Percentiles rank a stretch among this genome's conserved stretches.
phyloP scores from a whole-genome alignment of 2,888 invertebrate genomes.

The Diogma glabrata region DNA sequence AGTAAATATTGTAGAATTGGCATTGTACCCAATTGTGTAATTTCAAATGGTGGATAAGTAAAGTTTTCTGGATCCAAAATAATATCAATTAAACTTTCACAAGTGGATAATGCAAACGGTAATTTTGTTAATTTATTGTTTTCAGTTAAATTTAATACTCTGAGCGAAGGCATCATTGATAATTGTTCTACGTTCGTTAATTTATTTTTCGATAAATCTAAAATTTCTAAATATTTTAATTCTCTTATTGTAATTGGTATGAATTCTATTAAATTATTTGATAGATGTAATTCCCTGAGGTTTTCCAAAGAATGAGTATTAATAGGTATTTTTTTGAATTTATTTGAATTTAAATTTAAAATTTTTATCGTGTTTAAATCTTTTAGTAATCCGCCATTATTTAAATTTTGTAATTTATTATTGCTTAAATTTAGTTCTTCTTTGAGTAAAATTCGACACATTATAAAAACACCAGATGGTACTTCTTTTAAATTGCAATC shows the following conservation, averaged over 20 bases:
- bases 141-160: constrained; percentile 46
- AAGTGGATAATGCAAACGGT: constrained; percentile 53
- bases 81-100: constrained; percentile 47
- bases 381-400: constrained; percentile 57
- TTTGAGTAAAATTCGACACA: constrained; percentile 74
- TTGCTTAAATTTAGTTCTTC: constrained; percentile 51
- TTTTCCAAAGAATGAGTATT: constrained; percentile 53
- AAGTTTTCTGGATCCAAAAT: constrained; percentile 50
- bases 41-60: constrained; percentile 51
- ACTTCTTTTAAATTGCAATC: constrained; percentile 62
- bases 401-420: constrained; percentile 56
- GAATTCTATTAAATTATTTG: constrained; percentile 55
- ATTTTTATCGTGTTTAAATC: constrained; percentile 56
- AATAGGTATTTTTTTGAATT: constrained; percentile 48
- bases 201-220: constrained; percentile 61
- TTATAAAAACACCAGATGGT: constrained; percentile 64
- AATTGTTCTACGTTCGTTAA: constrained; percentile 38
- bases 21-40: constrained; percentile 46
- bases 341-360: constrained; percentile 55
- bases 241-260: constrained; percentile 57
- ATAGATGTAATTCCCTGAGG: constrained; percentile 61
- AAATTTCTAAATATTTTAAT: constrained; percentile 48
- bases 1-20: constrained; percentile 55
- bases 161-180: constrained; percentile 42
- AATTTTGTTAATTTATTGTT: constrained; percentile 48